phyloP scores from a whole-genome alignment of 23 tunicate species.

The Ciona savignyi region DNA sequence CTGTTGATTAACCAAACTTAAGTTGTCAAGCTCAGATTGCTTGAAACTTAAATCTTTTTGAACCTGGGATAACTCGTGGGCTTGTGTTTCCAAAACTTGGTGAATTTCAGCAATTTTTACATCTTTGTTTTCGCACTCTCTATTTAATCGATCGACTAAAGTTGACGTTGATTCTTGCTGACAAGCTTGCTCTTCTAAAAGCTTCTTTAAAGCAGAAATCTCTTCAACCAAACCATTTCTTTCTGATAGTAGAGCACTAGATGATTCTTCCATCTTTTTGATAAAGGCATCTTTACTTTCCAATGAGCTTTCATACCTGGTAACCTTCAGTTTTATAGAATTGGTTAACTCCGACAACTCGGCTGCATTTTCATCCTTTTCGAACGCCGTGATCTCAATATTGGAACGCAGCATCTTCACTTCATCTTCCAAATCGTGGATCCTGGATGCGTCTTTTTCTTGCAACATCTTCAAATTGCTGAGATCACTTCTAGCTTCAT shows the following conservation, averaged over 20 bases:
- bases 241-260: too few relatives aligned
- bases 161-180: too few relatives aligned
- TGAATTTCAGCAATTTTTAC: background rate
- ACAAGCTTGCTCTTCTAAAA: too few relatives aligned
- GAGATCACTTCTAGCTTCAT: too few relatives aligned
- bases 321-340: background rate
- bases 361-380: background rate
- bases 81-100: background rate
- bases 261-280: background rate
- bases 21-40: background rate
- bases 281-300: background rate
- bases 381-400: background rate
- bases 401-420: background rate
- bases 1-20: background rate
- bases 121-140: background rate
- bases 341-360: background rate
- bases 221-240: too few relatives aligned
- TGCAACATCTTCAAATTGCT: too few relatives aligned
- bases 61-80: too few relatives aligned
- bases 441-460: background rate
- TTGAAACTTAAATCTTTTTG: background rate
- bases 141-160: too few relatives aligned
- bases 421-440: background rate
- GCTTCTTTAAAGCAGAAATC: too few relatives aligned
- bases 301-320: background rate